phyloP scores from a whole-genome alignment of 2,888 invertebrate species.

The Serripes groenlandicus region DNA sequence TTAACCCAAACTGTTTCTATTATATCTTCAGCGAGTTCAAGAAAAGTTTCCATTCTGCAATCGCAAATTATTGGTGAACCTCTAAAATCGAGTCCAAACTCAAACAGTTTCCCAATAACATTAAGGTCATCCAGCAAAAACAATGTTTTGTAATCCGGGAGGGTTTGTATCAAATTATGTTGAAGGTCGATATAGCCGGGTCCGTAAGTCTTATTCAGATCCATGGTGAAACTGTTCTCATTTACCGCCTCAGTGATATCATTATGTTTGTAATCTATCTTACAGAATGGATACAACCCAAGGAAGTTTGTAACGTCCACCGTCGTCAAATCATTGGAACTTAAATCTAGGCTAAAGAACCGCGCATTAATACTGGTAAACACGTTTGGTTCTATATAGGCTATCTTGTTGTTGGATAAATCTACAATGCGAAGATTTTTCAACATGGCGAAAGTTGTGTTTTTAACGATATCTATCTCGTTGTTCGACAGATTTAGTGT shows the following conservation, averaged over 20 bases:
- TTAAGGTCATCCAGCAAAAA: constrained; percentile 24
- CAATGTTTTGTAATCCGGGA: constrained; percentile 44
- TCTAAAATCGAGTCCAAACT: constrained; percentile 49
- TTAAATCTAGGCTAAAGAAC: neutral
- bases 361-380: neutral
- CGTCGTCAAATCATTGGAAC: neutral
- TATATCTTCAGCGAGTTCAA: constrained; percentile 29
- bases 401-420: constrained; percentile 15
- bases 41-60: constrained; percentile 49
- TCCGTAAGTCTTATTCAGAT: constrained; percentile 32
- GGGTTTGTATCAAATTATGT: constrained; percentile 30
- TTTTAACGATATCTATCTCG: constrained; percentile 9
- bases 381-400: constrained; percentile 1
- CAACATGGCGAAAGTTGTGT: constrained; percentile 27
- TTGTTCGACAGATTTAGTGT: constrained; percentile 14
- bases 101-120: constrained; percentile 33
- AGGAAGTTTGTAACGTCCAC: constrained; percentile 44
- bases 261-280: constrained; percentile 33
- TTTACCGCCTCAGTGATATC: constrained; percentile 44
- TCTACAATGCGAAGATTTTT: constrained; percentile 13
- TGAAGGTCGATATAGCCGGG: constrained; percentile 31
- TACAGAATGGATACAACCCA: constrained; percentile 42
- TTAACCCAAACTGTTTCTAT: constrained; percentile 44
- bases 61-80: constrained; percentile 47
- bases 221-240: constrained; percentile 1